Conservation (phyloP, 2,113 vertebrate species). For the Alethe castanea region DNA sequence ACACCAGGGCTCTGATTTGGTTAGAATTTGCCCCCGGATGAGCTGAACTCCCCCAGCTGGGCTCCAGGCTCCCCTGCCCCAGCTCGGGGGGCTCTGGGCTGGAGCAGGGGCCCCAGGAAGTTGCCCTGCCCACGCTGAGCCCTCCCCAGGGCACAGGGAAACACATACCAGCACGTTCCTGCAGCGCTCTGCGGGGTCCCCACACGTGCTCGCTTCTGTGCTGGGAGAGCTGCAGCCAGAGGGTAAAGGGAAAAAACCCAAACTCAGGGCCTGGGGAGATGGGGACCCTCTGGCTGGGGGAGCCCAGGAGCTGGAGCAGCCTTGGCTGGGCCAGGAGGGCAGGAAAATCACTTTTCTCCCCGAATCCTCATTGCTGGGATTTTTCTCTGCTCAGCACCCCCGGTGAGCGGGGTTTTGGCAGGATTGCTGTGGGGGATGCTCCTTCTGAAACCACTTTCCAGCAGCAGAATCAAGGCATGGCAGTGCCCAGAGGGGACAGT, state of each 20-base stretch:
- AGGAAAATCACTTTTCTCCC: not conserved
- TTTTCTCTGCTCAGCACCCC: not conserved
- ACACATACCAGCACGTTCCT: not conserved
- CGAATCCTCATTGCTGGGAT: not conserved
- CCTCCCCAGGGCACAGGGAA: not conserved
- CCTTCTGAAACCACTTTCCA: not conserved
- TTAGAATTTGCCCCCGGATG: not conserved
- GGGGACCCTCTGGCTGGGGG: not conserved
- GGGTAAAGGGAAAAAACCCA: not conserved
- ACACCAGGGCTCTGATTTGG: not conserved
- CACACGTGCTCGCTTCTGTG: not conserved
- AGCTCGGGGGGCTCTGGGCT: not conserved
- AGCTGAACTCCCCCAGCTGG: not conserved
- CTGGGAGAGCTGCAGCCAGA: not conserved
- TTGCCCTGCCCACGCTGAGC: not conserved
- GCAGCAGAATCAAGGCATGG: fast-evolving
- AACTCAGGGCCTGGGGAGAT: not conserved
- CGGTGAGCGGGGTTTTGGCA: not conserved
- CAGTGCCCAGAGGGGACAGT: not conserved
- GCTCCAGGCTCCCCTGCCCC: not conserved
- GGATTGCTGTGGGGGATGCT: not conserved
- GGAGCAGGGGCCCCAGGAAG: not conserved
- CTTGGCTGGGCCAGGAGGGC: not conserved
- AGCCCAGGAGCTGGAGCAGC: not conserved
- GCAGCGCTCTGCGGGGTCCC: not conserved